Conservation (phyloP, 2,113 vertebrate genomes). For the Tonatia bakeri region DNA sequence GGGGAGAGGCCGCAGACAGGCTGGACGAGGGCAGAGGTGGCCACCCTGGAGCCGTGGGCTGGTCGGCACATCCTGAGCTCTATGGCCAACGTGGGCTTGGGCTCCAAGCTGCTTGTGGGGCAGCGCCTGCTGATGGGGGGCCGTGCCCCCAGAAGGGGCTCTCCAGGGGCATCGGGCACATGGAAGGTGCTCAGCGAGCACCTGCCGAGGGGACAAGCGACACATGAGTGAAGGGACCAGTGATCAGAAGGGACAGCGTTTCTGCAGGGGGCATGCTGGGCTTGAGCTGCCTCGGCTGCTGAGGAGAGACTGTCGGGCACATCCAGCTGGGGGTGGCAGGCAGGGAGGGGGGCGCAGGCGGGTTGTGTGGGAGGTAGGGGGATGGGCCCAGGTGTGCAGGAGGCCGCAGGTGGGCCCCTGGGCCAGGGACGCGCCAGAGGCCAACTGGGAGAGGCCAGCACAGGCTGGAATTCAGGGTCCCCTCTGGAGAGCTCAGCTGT, state of each 20-base stretch:
- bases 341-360: no score
- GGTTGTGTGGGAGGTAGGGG: not conserved
- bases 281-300: not conserved
- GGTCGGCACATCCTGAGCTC: not conserved
- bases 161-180: not conserved
- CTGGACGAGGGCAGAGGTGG: no score
- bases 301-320: not conserved
- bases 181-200: not conserved
- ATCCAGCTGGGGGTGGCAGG: not conserved
- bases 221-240: not conserved
- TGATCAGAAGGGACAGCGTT: rapidly evolving
- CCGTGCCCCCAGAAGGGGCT: not conserved
- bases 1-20: not conserved
- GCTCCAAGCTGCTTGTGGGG: not conserved
- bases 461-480: not conserved
- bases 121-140: not conserved
- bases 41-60: rapidly evolving
- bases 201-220: not conserved
- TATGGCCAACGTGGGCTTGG: rapidly evolving
- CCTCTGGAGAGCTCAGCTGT: conserved; percentile 76
- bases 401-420: not conserved
- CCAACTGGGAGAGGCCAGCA: not conserved
- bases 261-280: not conserved
- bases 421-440: not conserved
- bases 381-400: not conserved